These are phyloP conservation scores for Musca vetustissima DNA, from an alignment of 1,140 invertebrate genomes.

Conservation along the genomic window DNA sequence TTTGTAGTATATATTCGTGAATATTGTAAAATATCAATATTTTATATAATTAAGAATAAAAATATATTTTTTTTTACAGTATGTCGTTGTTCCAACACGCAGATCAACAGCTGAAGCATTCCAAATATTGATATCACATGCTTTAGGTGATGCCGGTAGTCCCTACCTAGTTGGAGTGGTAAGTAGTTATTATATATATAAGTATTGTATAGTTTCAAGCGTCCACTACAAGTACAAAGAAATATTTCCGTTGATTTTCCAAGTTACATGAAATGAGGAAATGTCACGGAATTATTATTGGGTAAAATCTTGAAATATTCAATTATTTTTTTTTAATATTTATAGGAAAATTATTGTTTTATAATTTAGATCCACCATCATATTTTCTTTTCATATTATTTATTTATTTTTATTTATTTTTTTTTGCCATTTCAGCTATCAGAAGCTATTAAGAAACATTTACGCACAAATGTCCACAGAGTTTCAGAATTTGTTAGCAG, in stretches of 20 bases:
- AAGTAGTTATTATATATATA: conserved; percentile 58
- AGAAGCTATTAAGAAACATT: conserved; percentile 62
- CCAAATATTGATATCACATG: conserved; percentile 91
- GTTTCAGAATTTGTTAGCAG: conserved; percentile 25
- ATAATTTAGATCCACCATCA: no score
- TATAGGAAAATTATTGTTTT: no score
- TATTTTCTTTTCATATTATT: no score
- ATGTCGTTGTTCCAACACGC: conserved; percentile 87
- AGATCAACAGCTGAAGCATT: conserved; percentile 92
- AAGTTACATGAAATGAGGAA: no score
- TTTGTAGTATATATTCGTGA: no score
- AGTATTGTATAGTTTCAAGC: no score
- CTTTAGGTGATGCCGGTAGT: conserved; percentile 90
- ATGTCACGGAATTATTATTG: no score
- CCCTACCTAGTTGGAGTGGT: conserved; percentile 90
- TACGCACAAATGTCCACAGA: conserved; percentile 31
- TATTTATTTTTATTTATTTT: no score
- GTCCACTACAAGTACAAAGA: no score
- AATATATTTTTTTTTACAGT: conserved; percentile 60
- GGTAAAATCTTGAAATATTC: no score
- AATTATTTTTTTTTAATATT: no score
- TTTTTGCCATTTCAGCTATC: conserved; percentile 63
- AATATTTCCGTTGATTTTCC: no score
- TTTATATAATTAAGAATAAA: background rate
- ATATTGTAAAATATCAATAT: background rate